Conservation (phyloP, 2,113 vertebrate genomes). For the Helogale parvula region DNA sequence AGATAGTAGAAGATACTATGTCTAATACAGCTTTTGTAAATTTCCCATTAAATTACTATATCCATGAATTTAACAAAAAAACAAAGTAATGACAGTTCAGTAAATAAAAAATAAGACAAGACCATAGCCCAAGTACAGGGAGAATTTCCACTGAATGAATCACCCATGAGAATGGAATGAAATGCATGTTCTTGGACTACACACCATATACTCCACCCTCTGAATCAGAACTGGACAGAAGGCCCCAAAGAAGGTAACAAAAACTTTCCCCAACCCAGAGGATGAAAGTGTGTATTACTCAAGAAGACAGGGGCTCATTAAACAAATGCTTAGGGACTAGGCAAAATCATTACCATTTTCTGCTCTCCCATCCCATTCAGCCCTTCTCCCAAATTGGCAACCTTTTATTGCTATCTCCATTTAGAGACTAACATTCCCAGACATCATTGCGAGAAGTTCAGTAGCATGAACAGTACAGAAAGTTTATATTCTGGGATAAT, state of each 20-base stretch:
- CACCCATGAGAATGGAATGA: conserved; percentile 16
- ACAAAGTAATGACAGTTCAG: not conserved
- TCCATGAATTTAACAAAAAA: conserved; percentile 17
- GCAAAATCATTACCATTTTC: not conserved
- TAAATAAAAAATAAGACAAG: conserved; percentile 30
- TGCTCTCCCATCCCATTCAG: not conserved
- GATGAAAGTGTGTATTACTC: not conserved
- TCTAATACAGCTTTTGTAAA: not conserved
- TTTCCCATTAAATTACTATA: conserved; percentile 23
- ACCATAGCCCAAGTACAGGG: not conserved
- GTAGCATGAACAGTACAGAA: not conserved
- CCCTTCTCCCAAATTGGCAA: not conserved
- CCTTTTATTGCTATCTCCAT: not conserved
- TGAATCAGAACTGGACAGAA: conserved; percentile 55
- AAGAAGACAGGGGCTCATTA: not conserved
- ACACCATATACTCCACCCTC: conserved; percentile 28
- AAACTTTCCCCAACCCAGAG: not conserved
- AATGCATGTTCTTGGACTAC: conserved; percentile 10
- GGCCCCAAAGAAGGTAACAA: conserved; percentile 1
- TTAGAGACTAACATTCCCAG: not conserved
- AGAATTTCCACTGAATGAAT: conserved; percentile 49
- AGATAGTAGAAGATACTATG: not conserved
- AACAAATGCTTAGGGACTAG: not conserved
- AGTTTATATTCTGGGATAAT: not conserved
- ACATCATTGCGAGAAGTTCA: not conserved